Base-by-base conservation (phyloP, 2,113 vertebrate species). In the Thomomys bottae region DNA sequence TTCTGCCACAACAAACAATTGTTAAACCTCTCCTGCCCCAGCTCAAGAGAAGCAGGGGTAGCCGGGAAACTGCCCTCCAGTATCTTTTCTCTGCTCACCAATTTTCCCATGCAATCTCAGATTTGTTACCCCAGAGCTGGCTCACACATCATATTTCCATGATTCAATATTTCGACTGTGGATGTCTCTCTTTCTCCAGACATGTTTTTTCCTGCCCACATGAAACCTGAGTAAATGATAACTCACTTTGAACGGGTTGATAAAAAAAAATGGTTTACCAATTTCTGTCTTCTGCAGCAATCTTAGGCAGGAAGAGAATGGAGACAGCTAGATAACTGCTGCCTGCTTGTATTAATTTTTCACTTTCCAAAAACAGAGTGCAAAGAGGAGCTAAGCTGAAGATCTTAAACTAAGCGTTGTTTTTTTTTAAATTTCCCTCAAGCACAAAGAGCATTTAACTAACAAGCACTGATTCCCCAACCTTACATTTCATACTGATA, bases 1-100 rank as follows among this genome's bases (percentile, higher is more conserved):
- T 96, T 97, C 96, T 97, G 95, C 93, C 94, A 96, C 89, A 95
- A 94, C 92, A 88, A 97, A 88, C 73, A 96, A 92, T 89, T 87
- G 54, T 95, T 95, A 94, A 96, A 89, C 85, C 71, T 96, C 89
- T 86, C 67, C 96, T 89, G 77, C 82, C 92, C 95, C 92, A 94
- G n/a, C 93, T 97, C 78, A 93, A 82, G 94, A 90, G 86, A 94
- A 96, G 87, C 78, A 75, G 88, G 81, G 34, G 61, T 3, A 90
- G n/a, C 70, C 87, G 94, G 92, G 61, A 66, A 92, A 91, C 91
- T 0, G 1, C 66, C 83, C 94, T 87, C 57, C 85, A 42, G 87
- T 88, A 71, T 89, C 83, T 3, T 18, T 42, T 4, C 2, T 54
- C 83, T 94, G 90, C 84, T 21, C 91, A 87, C 21, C 81, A 84